These are phyloP conservation scores for Neoaliturus tenellus DNA, from an alignment of 2,888 invertebrate species.

Conservation along the genomic window DNA sequence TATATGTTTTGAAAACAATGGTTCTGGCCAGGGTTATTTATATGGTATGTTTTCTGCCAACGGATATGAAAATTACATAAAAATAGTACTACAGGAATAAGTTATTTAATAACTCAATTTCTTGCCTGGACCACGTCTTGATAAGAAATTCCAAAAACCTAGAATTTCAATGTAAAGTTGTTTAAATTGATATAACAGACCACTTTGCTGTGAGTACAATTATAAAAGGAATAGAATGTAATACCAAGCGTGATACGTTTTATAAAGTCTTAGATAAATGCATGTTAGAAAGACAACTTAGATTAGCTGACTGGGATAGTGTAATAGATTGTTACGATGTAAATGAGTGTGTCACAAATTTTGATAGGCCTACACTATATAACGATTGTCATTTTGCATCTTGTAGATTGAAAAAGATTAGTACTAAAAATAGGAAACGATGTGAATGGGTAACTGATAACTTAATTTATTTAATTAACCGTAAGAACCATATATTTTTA, in stretches of 20 bases:
- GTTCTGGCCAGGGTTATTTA: too few relatives aligned
- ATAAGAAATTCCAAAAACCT: neutral
- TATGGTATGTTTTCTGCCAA: too few relatives aligned
- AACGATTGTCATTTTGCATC: neutral
- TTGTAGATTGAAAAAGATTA: neutral
- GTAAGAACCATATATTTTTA: neutral
- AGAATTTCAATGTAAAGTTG: neutral
- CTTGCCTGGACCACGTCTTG: neutral
- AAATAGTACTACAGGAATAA: neutral
- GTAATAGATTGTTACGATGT: too few relatives aligned
- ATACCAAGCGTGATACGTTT: neutral
- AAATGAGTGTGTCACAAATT: too few relatives aligned
- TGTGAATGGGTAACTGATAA: neutral
- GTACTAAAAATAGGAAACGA: neutral
- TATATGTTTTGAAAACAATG: too few relatives aligned
- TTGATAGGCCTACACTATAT: neutral
- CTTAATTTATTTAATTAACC: neutral
- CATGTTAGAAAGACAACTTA: neutral
- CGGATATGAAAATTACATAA: neutral
- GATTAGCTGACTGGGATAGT: too few relatives aligned
- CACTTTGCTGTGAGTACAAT: neutral
- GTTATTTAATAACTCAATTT: neutral
- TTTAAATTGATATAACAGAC: neutral
- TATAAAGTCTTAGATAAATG: neutral
- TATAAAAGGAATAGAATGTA: neutral